phyloP scores from a whole-genome alignment of 2,113 vertebrate genomes.

The Serilophus lunatus region DNA sequence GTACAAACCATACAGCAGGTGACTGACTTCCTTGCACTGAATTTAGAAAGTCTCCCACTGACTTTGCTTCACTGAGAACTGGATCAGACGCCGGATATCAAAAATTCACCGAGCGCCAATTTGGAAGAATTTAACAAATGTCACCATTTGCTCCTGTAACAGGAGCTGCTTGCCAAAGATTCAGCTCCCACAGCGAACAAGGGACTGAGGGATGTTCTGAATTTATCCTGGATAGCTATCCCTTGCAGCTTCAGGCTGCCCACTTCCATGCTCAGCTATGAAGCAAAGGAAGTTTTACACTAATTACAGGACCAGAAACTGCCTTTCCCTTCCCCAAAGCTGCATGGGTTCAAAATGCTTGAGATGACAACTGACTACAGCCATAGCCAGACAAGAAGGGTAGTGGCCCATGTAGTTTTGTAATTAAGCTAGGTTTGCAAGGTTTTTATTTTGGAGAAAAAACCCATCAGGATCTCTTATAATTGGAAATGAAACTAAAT shows the following conservation, averaged over 20 bases:
- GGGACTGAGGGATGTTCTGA: neutral
- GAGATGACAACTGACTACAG: neutral
- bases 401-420: neutral
- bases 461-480: neutral
- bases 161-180: neutral
- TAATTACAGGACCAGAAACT: neutral
- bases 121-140: neutral
- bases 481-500: constrained; percentile 29
- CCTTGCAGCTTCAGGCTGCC: neutral
- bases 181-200: neutral
- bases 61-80: neutral
- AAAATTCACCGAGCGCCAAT: neutral
- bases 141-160: neutral
- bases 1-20: neutral
- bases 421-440: neutral
- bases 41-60: neutral
- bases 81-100: rapidly evolving
- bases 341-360: neutral
- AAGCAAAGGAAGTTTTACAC: neutral
- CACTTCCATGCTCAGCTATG: neutral
- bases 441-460: neutral
- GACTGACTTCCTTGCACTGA: neutral
- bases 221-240: neutral
- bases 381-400: neutral
- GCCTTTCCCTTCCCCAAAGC: neutral